Evolutionary conservation across 1,140 invertebrate genomes (phyloP).

Genomic region (Trichogramma pretiosum): DNA sequence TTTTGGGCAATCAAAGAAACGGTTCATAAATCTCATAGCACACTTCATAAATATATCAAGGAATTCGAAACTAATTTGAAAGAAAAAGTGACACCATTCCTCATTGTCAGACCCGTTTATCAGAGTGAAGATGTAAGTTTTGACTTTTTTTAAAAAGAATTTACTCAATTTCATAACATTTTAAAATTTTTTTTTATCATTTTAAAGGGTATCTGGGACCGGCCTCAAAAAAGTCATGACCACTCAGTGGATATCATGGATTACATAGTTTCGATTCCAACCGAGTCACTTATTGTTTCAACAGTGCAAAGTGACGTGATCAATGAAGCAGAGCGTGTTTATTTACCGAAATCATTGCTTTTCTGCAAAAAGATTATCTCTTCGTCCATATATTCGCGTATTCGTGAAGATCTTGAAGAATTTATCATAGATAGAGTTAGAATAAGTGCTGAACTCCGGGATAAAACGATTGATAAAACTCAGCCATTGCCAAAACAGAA

Average conservation of each 20-base stretch:
- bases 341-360: slow-evolving; percentile 47
- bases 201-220: slow-evolving; percentile 24
- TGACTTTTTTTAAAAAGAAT: background rate
- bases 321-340: slow-evolving; percentile 26
- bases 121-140: slow-evolving; percentile 11
- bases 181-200: background rate
- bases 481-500: slow-evolving; percentile 67
- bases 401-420: slow-evolving; percentile 54
- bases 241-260: slow-evolving; percentile 21
- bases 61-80: slow-evolving; percentile 57
- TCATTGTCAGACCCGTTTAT: slow-evolving; percentile 27
- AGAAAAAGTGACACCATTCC: slow-evolving; percentile 32
- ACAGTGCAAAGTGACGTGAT: slow-evolving; percentile 18
- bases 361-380: slow-evolving; percentile 55
- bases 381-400: slow-evolving; percentile 47
- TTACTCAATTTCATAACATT: background rate
- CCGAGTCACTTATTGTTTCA: background rate
- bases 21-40: slow-evolving; percentile 79
- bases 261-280: slow-evolving; percentile 21
- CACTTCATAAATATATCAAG: slow-evolving; percentile 76
- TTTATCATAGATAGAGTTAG: slow-evolving; percentile 58
- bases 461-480: slow-evolving; percentile 54
- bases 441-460: slow-evolving; percentile 53
- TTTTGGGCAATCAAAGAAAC: slow-evolving; percentile 88
- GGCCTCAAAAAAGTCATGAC: slow-evolving; percentile 4